phyloP scores from a whole-genome alignment of 1,140 invertebrate species.

The Temnothorax curvispinosus region DNA sequence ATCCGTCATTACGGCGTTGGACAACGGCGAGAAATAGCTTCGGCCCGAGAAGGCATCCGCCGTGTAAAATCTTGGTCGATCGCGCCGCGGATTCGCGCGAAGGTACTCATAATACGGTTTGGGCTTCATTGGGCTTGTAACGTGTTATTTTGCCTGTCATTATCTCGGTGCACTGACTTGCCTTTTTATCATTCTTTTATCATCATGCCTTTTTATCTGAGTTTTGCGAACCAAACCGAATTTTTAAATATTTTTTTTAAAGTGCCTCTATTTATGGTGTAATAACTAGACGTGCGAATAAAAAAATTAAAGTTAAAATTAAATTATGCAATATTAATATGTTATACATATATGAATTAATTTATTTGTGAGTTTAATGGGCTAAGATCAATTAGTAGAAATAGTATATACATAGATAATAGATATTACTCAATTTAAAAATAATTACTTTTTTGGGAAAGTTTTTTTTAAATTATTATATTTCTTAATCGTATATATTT shows the following conservation, averaged over 20 bases:
- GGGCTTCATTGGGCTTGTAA: conserved; percentile 2
- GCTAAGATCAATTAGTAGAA: neutral
- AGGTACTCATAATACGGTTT: conserved; percentile 32
- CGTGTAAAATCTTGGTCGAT: conserved; percentile 60
- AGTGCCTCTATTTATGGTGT: neutral
- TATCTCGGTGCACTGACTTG: conserved; percentile 11
- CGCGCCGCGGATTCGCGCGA: conserved; percentile 41
- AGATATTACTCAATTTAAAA: neutral
- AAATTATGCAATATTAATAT: neutral
- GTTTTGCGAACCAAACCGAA: neutral
- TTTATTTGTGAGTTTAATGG: neutral
- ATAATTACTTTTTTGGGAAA: neutral
- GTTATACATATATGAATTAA: neutral
- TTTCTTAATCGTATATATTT: neutral
- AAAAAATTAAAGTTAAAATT: neutral
- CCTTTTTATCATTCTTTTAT: conserved; percentile 4
- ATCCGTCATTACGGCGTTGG: conserved; percentile 71
- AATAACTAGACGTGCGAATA: neutral
- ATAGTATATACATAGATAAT: neutral
- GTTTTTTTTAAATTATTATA: neutral
- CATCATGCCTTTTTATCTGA: conserved; percentile 9
- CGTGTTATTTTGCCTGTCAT: conserved; percentile 33
- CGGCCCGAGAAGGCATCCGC: conserved; percentile 18
- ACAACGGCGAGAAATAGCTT: conserved; percentile 70
- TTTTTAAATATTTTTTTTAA: neutral